Conservation (phyloP, 2,888 invertebrate species). For the Ceraclea dissimilis region DNA sequence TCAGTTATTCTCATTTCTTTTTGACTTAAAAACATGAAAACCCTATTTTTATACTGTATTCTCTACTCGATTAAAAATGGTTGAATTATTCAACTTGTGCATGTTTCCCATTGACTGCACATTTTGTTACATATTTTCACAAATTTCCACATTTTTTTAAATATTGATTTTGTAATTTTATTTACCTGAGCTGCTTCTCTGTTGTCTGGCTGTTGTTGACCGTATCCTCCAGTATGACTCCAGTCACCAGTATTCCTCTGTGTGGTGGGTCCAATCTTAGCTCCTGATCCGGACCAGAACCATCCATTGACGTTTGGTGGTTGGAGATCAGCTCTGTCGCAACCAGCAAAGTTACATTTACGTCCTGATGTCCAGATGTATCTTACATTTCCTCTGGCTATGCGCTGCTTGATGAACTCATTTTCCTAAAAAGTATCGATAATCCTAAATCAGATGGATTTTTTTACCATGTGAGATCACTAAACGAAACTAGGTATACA, state of each 20-base stretch:
- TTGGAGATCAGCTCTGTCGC: slow-evolving; percentile 72
- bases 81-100: too few species aligned
- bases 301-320: slow-evolving; percentile 82
- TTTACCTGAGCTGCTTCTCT: slow-evolving; percentile 81
- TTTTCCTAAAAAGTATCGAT: slow-evolving; percentile 51
- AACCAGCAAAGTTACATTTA: slow-evolving; percentile 88
- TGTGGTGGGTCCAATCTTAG: slow-evolving; percentile 81
- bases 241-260: slow-evolving; percentile 86
- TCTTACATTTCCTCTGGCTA: slow-evolving; percentile 67
- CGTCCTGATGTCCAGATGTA: slow-evolving; percentile 91
- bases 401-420: slow-evolving; percentile 81
- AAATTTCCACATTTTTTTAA: not conserved
- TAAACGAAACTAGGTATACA: too few species aligned
- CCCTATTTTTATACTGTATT: too few species aligned
- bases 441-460: not conserved
- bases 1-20: too few species aligned
- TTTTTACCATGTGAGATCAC: too few species aligned
- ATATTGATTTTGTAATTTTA: not conserved
- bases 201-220: slow-evolving; percentile 83
- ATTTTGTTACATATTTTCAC: not conserved
- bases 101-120: too few species aligned
- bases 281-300: slow-evolving; percentile 93
- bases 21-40: too few species aligned
- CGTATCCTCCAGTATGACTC: slow-evolving; percentile 82
- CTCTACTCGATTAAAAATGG: too few species aligned